Conservation (phyloP, 1,140 invertebrate species). For the Diprion similis region DNA sequence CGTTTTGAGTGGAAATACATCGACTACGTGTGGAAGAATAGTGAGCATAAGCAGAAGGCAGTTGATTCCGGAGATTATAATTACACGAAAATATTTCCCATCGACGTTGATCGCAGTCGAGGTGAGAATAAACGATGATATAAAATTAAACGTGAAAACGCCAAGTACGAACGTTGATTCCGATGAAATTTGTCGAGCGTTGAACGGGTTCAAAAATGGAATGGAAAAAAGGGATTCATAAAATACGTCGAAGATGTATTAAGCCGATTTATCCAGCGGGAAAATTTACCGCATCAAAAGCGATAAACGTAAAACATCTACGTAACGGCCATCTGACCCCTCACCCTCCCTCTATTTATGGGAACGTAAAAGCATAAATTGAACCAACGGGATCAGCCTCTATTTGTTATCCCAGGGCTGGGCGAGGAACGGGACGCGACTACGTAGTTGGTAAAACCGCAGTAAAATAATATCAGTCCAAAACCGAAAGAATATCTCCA, state of each 20-base stretch:
- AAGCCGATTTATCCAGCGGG: neutral
- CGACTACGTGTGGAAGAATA: slow-evolving; percentile 29
- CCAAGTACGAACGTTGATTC: too few species aligned
- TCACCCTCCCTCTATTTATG: neutral
- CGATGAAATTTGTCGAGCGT: too few species aligned
- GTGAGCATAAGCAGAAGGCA: slow-evolving; percentile 44
- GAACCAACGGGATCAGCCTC: neutral
- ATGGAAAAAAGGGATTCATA: too few species aligned
- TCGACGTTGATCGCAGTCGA: slow-evolving; percentile 34
- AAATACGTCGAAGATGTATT: neutral
- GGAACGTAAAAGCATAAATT: slow-evolving; percentile 8
- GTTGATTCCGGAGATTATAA: slow-evolving; percentile 63
- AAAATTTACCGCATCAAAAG: slow-evolving; percentile 2
- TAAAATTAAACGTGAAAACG: too few species aligned
- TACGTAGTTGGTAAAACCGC: neutral
- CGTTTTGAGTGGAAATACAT: slow-evolving; percentile 37
- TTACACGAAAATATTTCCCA: slow-evolving; percentile 24
- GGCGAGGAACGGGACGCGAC: too few species aligned
- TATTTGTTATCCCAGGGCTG: neutral
- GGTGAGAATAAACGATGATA: neutral
- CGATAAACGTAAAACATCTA: slow-evolving; percentile 3
- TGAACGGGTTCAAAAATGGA: too few species aligned
- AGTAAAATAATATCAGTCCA: neutral
- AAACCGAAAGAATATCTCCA: too few species aligned
- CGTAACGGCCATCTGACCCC: neutral